phyloP scores from a whole-genome alignment of 1,140 invertebrate genomes.

The Dryas iulia region DNA sequence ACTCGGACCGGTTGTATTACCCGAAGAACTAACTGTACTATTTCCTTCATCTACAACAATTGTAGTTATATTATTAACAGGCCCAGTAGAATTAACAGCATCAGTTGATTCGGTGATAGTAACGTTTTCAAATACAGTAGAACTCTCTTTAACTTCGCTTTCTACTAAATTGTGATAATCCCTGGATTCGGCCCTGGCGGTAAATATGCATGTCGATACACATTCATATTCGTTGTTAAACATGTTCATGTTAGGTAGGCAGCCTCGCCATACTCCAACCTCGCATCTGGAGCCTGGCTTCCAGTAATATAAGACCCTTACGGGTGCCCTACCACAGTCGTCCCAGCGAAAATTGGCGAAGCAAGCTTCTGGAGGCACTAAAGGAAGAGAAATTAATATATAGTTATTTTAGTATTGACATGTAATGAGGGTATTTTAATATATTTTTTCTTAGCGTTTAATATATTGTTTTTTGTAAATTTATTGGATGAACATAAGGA shows the following conservation, averaged over 20 bases:
- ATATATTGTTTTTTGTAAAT: too few species aligned
- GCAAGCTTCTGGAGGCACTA: slow-evolving; percentile 63
- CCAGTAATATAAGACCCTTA: slow-evolving; percentile 62
- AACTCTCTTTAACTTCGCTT: slow-evolving; percentile 9
- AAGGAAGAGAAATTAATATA: slow-evolving; percentile 16
- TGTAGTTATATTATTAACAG: neutral
- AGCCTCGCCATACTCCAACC: slow-evolving; percentile 63
- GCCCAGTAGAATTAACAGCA: neutral
- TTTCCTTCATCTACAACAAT: neutral
- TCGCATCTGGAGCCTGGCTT: slow-evolving; percentile 68
- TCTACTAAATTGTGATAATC: slow-evolving; percentile 45
- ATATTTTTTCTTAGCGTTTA: too few species aligned
- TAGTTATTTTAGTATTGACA: too few species aligned
- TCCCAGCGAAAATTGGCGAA: slow-evolving; percentile 59
- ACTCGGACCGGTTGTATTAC: neutral
- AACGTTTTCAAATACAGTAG: neutral
- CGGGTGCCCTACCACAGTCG: slow-evolving; percentile 54
- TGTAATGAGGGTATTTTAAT: too few species aligned
- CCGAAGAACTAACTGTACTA: neutral
- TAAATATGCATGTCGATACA: slow-evolving; percentile 61
- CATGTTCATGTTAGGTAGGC: slow-evolving; percentile 68
- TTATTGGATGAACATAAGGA: too few species aligned
- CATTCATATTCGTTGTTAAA: slow-evolving; percentile 67
- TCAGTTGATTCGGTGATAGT: slow-evolving; percentile 11
- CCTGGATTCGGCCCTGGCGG: slow-evolving; percentile 35